phyloP scores from a whole-genome alignment of 2,113 vertebrate species.

The Silurus meridionalis region DNA sequence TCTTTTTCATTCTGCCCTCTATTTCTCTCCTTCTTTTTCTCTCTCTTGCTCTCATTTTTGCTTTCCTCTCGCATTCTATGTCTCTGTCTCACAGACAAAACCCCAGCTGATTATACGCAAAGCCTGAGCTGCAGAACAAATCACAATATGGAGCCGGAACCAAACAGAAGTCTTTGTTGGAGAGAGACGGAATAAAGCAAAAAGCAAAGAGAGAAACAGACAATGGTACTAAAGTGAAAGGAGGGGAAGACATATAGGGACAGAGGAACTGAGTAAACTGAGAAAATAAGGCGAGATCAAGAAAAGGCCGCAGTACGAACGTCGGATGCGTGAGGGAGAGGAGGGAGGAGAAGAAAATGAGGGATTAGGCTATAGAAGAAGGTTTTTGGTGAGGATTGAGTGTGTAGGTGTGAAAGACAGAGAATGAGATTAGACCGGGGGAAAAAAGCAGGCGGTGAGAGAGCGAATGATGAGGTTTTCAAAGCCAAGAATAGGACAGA shows the following conservation, averaged over 20 bases:
- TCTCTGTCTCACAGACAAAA: slow-evolving; percentile 47
- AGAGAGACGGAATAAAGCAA: slow-evolving; percentile 12
- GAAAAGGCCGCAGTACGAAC: not conserved
- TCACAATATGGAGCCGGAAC: slow-evolving; percentile 54
- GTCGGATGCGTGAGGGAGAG: not conserved
- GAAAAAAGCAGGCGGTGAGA: slow-evolving; percentile 36
- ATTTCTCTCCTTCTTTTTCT: slow-evolving; percentile 6
- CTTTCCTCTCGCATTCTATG: not conserved
- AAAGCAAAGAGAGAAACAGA: slow-evolving; percentile 17
- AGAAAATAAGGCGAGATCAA: not conserved
- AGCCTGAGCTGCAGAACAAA: slow-evolving; percentile 61
- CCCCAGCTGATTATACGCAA: slow-evolving; percentile 53
- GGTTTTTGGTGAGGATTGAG: slow-evolving; percentile 29
- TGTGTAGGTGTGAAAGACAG: slow-evolving; percentile 44
- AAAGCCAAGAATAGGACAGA: slow-evolving; percentile 34
- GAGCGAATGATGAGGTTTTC: slow-evolving; percentile 45
- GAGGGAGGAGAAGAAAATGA: not conserved
- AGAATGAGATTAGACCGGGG: slow-evolving; percentile 46
- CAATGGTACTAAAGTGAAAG: slow-evolving; percentile 4
- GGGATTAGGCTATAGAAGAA: slow-evolving; percentile 37
- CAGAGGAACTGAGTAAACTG: not conserved
- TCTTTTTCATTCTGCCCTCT: slow-evolving; percentile 19
- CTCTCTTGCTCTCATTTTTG: not conserved
- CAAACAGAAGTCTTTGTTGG: slow-evolving; percentile 39
- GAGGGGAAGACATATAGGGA: not conserved